phyloP scores from a whole-genome alignment of 2,888 invertebrate genomes.

The Aethes cnicana region DNA sequence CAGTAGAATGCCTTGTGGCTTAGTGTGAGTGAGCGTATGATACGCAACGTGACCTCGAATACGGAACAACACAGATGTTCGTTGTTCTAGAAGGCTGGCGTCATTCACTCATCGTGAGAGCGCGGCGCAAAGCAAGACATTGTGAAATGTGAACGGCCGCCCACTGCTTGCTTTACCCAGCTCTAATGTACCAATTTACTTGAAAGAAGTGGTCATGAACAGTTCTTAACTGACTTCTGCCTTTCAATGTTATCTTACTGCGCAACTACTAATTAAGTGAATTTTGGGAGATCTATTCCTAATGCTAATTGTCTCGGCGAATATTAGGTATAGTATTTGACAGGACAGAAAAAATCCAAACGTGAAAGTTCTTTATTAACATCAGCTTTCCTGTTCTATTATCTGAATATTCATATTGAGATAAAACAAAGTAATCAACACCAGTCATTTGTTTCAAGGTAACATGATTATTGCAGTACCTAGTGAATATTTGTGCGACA shows the following conservation, averaged over 20 bases:
- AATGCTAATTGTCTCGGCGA: conserved; percentile 77
- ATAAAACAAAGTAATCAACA: background rate
- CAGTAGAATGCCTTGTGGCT: conserved; percentile 35
- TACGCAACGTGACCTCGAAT: conserved; percentile 74
- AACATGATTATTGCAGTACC: background rate
- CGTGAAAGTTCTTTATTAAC: no score
- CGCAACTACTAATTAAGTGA: conserved; percentile 70
- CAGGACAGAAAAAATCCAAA: conserved; percentile 45
- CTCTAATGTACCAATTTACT: conserved; percentile 68
- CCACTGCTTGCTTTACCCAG: conserved; percentile 70
- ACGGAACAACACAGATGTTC: conserved; percentile 62
- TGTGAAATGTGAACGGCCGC: conserved; percentile 82
- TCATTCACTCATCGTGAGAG: conserved; percentile 66
- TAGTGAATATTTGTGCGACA: conserved; percentile 20
- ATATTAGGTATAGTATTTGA: conserved; percentile 78
- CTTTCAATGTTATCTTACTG: conserved; percentile 70
- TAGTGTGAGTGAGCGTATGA: conserved; percentile 70
- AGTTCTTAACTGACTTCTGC: conserved; percentile 76
- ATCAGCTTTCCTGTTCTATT: no score
- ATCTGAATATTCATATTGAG: background rate
- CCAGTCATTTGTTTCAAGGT: background rate
- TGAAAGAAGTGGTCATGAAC: conserved; percentile 77
- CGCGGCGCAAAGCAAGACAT: conserved; percentile 71
- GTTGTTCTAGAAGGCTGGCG: conserved; percentile 79
- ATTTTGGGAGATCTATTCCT: conserved; percentile 66